Conservation (phyloP, 1,140 invertebrate species). For the Fopius arisanus region DNA sequence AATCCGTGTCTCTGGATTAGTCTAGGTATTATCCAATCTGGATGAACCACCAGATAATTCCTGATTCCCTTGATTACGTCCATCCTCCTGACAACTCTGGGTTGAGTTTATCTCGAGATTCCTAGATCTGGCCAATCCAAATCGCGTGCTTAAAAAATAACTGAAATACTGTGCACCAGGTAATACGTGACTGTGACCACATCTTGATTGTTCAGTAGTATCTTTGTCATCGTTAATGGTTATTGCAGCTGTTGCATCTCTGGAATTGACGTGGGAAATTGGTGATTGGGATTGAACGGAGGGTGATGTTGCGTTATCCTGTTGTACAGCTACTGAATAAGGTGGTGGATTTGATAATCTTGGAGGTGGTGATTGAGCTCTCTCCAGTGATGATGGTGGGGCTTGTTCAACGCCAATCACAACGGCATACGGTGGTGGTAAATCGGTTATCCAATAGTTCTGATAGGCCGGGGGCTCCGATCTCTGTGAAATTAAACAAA, state of each 20-base stretch:
- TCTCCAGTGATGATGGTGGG: background rate
- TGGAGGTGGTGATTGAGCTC: background rate
- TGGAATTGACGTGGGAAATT: background rate
- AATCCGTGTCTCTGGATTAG: no score
- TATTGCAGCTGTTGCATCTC: background rate
- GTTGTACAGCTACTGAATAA: constrained; percentile 34
- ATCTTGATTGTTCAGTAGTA: background rate
- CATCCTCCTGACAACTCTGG: background rate
- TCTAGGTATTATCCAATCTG: no score
- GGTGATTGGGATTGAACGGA: background rate
- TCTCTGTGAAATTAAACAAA: constrained; percentile 33
- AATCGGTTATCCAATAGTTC: constrained; percentile 41
- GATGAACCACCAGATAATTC: no score
- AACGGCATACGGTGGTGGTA: constrained; percentile 43
- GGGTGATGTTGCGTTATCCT: background rate
- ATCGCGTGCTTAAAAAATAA: constrained; percentile 27
- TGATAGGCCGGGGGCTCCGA: constrained; percentile 41
- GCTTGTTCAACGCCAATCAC: constrained; percentile 14
- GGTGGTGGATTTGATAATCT: constrained; percentile 39
- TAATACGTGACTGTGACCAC: background rate
- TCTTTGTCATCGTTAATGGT: constrained; percentile 5
- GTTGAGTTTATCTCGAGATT: background rate
- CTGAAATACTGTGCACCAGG: constrained; percentile 24
- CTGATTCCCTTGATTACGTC: background rate
- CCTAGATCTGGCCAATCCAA: constrained; percentile 6